Evolutionary conservation across 2,113 vertebrate species (phyloP), one percentile per base, ranked within the genome.

Genomic region (Micronycteris hirsuta): DNA sequence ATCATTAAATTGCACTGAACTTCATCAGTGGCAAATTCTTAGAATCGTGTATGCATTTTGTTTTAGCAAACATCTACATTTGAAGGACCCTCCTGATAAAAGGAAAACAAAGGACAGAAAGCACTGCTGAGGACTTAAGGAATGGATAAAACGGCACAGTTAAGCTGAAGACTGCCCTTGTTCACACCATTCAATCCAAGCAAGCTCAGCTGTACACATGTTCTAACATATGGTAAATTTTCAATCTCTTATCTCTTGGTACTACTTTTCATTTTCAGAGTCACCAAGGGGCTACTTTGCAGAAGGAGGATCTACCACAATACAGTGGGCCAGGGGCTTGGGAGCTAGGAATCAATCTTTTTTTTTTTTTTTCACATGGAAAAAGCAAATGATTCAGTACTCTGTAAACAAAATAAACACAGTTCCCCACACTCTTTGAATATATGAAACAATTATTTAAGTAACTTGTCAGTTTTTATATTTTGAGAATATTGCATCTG

Each of bases 211-310:
- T 95, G 49, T 78, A 89, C 91, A 96, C 97, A 97, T 97, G 97
- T 96, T 96, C 83, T 58, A 97, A 61, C 96, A 97, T 97, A 97
- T 96, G 97, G 93, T 85, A 92, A 47, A 95, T 94, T 95, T 97
- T 88, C 80, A 94, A 3, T 88, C 85, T 86, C 58, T 65, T 96
- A 80, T 97, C 92, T 96, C 65, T 93, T 9, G 3, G 76, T 84
- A 43, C 97, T 95, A 97, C 77, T 96, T 81, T 95, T 96, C 84
- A 96, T 96, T 70, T 9, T 95, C 80, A 88, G 31, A 92, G 56
- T 95, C 95, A 97, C 94, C 47, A 96, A 98, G 67, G 58, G 52
- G 5, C 26, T 87, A 61, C 97, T 98, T 97, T 96, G 71, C 43
- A 88, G 49, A 74, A 95, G 91, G 14, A 84, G 54, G 38, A 43